Percentiles rank a stretch among this genome's conserved stretches.
phyloP scores from a whole-genome alignment of 2,797 vertebrate species.

The Denticeps clupeoides region DNA sequence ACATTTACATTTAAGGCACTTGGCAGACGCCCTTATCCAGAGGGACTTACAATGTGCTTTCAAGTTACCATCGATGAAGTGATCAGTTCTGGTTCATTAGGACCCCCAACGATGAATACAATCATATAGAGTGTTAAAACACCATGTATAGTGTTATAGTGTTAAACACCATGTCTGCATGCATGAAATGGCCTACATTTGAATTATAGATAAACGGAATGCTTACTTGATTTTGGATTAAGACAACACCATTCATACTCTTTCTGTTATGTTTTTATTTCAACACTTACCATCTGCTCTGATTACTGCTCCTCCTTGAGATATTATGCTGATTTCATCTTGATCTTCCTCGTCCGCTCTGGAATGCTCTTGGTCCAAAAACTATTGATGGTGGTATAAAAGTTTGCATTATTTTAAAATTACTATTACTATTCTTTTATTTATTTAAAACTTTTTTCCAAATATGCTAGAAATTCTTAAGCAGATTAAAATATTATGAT shows the following conservation, averaged over 20 bases:
- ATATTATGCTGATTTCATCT: not conserved
- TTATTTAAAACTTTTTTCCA: not conserved
- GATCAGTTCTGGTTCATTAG: too few relatives aligned
- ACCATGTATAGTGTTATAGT: too few relatives aligned
- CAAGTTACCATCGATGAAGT: too few relatives aligned
- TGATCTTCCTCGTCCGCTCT: conserved; percentile 1
- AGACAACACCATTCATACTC: not conserved
- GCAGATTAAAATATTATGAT: not conserved
- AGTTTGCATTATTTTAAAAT: not conserved
- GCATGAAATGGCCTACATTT: too few relatives aligned
- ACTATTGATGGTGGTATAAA: conserved; percentile 11
- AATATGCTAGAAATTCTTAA: not conserved
- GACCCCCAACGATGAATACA: too few relatives aligned
- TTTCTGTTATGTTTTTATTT: not conserved
- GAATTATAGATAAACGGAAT: too few relatives aligned
- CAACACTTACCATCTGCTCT: not conserved
- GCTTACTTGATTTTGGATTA: too few relatives aligned
- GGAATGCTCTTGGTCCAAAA: conserved; percentile 17
- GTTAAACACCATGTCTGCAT: too few relatives aligned
- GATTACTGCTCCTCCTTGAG: not conserved
- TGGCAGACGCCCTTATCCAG: too few relatives aligned
- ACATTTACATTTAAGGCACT: too few relatives aligned
- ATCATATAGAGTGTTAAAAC: too few relatives aligned
- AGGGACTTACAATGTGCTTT: too few relatives aligned
- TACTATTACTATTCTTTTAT: not conserved